Conservation (phyloP, 2,797 vertebrate genomes). For the Nannoperca australis region DNA sequence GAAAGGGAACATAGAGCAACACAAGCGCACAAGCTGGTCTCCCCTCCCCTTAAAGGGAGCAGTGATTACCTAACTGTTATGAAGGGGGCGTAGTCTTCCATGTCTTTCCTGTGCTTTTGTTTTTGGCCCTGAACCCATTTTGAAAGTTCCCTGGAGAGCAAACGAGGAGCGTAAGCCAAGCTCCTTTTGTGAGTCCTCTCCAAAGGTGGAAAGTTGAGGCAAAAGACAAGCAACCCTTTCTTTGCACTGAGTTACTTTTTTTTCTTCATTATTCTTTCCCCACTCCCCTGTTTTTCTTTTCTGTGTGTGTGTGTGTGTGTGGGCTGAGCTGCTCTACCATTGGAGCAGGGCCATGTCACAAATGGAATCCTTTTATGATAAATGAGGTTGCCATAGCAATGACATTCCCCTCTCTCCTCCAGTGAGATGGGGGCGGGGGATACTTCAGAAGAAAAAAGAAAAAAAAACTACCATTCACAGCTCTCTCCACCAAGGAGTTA, state of each 20-base stretch:
- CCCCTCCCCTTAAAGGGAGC: slow-evolving; percentile 72
- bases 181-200: slow-evolving; percentile 71
- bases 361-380: slow-evolving; percentile 86
- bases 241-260: slow-evolving; percentile 70
- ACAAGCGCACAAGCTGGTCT: slow-evolving; percentile 40
- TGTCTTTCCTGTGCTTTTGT: slow-evolving; percentile 81
- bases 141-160: slow-evolving; percentile 74
- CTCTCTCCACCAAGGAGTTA: slow-evolving; percentile 62
- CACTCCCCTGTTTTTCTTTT: slow-evolving; percentile 46
- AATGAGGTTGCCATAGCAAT: slow-evolving; percentile 89
- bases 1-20: slow-evolving; percentile 57
- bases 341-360: slow-evolving; percentile 80
- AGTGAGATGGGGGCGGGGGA: slow-evolving; percentile 74
- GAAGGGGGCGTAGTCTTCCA: slow-evolving; percentile 75
- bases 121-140: slow-evolving; percentile 77
- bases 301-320: slow-evolving; percentile 16
- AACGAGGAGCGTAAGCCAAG: slow-evolving; percentile 69
- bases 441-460: slow-evolving; percentile 59
- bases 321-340: slow-evolving; percentile 61
- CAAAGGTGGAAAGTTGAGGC: slow-evolving; percentile 85
- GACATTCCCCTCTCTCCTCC: slow-evolving; percentile 81
- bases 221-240: slow-evolving; percentile 83
- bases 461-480: slow-evolving; percentile 66
- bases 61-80: slow-evolving; percentile 79
- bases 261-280: slow-evolving; percentile 48